A percentile compares a stretch with the other conserved stretches of the same genome.
These are phyloP conservation scores for Dasypolia templi DNA, from an alignment of 2,888 invertebrate genomes.

Conservation along the genomic window DNA sequence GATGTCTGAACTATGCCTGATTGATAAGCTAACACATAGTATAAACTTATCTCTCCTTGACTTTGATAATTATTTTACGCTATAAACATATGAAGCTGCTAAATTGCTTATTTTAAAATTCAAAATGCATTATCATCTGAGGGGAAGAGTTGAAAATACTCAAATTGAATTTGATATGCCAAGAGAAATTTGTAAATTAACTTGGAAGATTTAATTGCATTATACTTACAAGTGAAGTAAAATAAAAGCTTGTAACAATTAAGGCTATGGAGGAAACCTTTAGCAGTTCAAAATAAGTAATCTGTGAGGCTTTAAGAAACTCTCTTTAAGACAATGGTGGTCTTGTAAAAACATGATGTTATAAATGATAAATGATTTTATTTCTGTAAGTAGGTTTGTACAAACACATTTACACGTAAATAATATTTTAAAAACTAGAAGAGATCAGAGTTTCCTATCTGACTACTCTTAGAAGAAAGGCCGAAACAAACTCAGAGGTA, in stretches of 20 bases:
- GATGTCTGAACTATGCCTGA: slow-evolving; percentile 51
- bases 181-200: not conserved
- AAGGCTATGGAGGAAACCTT: not conserved
- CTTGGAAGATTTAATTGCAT: not conserved
- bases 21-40: slow-evolving; percentile 52
- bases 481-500: no score
- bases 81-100: slow-evolving; percentile 3
- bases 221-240: not conserved
- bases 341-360: no score
- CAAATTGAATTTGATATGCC: not conserved
- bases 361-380: no score
- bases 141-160: not conserved
- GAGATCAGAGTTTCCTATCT: no score
- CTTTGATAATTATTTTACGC: slow-evolving; percentile 50
- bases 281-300: not conserved
- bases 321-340: not conserved
- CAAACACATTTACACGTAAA: no score
- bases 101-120: slow-evolving; percentile 9
- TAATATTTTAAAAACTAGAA: no score
- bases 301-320: not conserved
- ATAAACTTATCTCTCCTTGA: slow-evolving; percentile 51
- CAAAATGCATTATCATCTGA: not conserved
- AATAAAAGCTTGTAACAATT: slow-evolving; percentile 6
- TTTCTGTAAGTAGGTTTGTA: no score
- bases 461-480: no score